phyloP scores from a whole-genome alignment of 2,113 vertebrate species.

The Prunella himalayana region DNA sequence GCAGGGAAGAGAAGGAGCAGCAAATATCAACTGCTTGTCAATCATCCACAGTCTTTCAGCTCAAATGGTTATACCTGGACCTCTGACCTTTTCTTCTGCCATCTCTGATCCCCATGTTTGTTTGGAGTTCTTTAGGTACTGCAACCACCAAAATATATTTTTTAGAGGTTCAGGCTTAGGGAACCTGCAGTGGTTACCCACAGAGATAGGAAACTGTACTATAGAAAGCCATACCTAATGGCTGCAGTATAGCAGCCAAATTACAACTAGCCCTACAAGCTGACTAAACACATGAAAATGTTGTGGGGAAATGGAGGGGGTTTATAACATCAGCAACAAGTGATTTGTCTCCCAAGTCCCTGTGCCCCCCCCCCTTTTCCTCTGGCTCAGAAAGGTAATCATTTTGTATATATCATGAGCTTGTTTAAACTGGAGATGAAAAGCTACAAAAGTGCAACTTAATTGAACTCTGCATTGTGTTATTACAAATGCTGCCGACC shows the following conservation, averaged over 20 bases:
- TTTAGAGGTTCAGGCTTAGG: not conserved
- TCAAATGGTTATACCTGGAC: constrained; percentile 31
- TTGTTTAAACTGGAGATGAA: constrained; percentile 67
- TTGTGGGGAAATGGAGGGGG: not conserved
- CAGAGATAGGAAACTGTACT: not conserved
- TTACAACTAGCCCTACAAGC: not conserved
- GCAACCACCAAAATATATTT: not conserved
- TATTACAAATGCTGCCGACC: constrained; percentile 64
- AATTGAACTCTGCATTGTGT: constrained; percentile 69
- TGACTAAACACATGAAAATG: not conserved
- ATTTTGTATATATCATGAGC: constrained; percentile 27
- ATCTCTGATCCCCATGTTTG: constrained; percentile 35
- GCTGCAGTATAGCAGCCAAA: not conserved
- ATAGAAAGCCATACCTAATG: not conserved
- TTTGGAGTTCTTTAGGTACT: constrained; percentile 29
- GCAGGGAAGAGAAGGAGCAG: constrained; percentile 16
- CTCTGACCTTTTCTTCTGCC: constrained; percentile 37
- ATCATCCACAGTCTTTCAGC: constrained; percentile 24
- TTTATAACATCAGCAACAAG: constrained; percentile 15
- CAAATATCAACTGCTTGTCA: constrained; percentile 65
- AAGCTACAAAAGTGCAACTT: constrained; percentile 62
- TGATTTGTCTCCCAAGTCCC: not conserved
- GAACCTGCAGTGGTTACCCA: not conserved
- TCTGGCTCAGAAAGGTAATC: constrained; percentile 30
- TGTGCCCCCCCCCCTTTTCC: not conserved